A percentile compares a stretch with the other conserved stretches of the same genome.
Evolutionary conservation across 2,888 invertebrate species (phyloP).

Genomic region (Caenorhabditis panamensis): DNA sequence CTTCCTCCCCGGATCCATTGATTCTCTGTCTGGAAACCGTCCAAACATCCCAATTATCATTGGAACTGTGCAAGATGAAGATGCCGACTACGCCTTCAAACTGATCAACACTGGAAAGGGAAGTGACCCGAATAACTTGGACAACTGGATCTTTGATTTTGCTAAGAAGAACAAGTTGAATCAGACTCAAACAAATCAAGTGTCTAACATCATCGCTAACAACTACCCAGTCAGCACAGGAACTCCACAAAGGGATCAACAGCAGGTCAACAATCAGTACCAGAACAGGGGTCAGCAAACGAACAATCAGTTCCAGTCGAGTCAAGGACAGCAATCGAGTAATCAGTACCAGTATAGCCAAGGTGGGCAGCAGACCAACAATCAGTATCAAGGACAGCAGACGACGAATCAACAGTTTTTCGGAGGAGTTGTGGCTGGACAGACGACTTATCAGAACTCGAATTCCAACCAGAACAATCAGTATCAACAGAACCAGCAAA

Average conservation of each 20-base stretch:
- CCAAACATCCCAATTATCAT: constrained; percentile 74
- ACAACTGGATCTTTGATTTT: constrained; percentile 72
- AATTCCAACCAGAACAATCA: constrained; percentile 9
- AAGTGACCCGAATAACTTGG: constrained; percentile 58
- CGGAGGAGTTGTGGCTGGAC: constrained; percentile 28
- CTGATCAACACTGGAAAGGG: constrained; percentile 65
- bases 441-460: constrained; percentile 12
- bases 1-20: constrained; percentile 69
- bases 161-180: constrained; percentile 72
- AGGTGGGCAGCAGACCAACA: constrained; percentile 22
- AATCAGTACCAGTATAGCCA: constrained; percentile 29
- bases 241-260: not conserved
- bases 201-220: constrained; percentile 48
- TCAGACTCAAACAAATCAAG: constrained; percentile 47
- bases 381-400: constrained; percentile 33
- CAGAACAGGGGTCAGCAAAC: constrained; percentile 10
- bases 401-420: constrained; percentile 18
- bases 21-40: constrained; percentile 52
- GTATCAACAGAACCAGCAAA: not conserved
- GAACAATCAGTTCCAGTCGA: constrained; percentile 14
- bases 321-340: constrained; percentile 12
- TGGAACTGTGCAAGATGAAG: constrained; percentile 75
- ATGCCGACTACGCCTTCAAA: constrained; percentile 73
- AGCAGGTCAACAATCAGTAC: constrained; percentile 20
- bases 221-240: constrained; percentile 57